Base-by-base conservation (phyloP, 2,797 vertebrate species). In the Gorsachius magnificus region DNA sequence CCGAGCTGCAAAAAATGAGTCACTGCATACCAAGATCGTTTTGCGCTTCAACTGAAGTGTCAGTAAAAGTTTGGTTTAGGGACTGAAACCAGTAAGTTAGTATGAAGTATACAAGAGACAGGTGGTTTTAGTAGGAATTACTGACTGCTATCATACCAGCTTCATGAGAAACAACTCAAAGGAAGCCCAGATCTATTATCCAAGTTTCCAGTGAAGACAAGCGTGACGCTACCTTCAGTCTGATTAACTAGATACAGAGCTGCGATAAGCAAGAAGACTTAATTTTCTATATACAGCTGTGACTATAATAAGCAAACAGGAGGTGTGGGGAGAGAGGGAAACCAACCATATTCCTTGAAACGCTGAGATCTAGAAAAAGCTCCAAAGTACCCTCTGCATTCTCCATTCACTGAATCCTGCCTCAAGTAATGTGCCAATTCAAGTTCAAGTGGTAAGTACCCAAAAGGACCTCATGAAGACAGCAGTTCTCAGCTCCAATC, bases 1-100 rank as follows among this genome's bases (percentile, higher is more conserved):
- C 51, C 3, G 9, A 83, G 51, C 88, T 91, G 46, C 68, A 94
- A 71, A 74, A 95, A 96, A 68, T 83, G 69, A 93, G 78, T 94
- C 87, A 87, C 57, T 74, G 50, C 84, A 92, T 83, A 87, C 31
- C 75, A 87, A 80, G 38, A 68, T 5, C 61, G 29, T 70, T 96
- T 93, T 16, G 6, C 21, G 69, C 60, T 83, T 94, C 50, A 71
- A 6, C 61, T 89, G 16, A 90, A 87, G 25, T 5, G 1, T 87
- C 57, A 77, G 24, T 60, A 77, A 53, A 87, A 77, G 61, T 64
- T 83, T 87, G 11, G 38, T 69, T 95, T 43, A 81, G 35, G 25
- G 43, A 83, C 22, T 28, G 41, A 90, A 90, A 68, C 16, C 26
- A 24, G 14, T 10, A 50, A 50, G 28, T 63, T 65, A 66, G 11